Evolutionary conservation across 2,797 vertebrate genomes (phyloP).

Genomic region (Distichodus sexfasciatus): DNA sequence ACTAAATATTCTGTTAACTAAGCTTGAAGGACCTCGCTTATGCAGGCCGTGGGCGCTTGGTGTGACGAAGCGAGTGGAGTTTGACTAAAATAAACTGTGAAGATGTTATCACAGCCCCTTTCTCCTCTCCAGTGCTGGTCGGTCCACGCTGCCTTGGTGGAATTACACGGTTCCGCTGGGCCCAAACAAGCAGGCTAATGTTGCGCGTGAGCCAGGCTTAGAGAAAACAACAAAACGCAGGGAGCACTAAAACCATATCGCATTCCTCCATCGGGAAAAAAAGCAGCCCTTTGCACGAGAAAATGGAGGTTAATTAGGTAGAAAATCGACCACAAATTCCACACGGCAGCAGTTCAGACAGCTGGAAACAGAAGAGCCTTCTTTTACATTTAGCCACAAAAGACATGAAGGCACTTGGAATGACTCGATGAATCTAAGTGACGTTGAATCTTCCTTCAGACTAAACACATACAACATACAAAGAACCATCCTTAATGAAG

Average conservation of each 20-base stretch:
- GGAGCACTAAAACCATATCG: constrained; percentile 43
- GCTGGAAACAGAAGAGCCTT: constrained; percentile 57
- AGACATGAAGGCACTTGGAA: constrained; percentile 46
- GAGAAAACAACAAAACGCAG: constrained; percentile 47
- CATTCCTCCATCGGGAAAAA: constrained; percentile 45
- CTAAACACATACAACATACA: too few species aligned
- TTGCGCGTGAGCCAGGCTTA: constrained; percentile 49
- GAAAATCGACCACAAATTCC: constrained; percentile 65
- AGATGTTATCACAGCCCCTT: constrained; percentile 43
- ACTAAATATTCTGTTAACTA: constrained; percentile 3
- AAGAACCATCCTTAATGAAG: too few species aligned
- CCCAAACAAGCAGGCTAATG: constrained; percentile 45
- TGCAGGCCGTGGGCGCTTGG: constrained; percentile 8
- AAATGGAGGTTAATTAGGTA: constrained; percentile 59
- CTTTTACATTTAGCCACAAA: constrained; percentile 46
- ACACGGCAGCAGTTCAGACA: constrained; percentile 47
- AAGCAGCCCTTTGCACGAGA: constrained; percentile 36
- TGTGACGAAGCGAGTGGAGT: constrained; percentile 33
- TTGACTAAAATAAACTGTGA: constrained; percentile 46
- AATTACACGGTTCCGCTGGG: constrained; percentile 44
- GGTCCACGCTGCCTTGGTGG: constrained; percentile 23
- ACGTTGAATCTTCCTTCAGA: too few species aligned
- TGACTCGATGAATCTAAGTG: too few species aligned
- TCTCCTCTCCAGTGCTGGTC: background rate
- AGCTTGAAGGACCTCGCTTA: background rate